phyloP scores from a whole-genome alignment of 2,888 invertebrate species.

The Laspeyria flexula region DNA sequence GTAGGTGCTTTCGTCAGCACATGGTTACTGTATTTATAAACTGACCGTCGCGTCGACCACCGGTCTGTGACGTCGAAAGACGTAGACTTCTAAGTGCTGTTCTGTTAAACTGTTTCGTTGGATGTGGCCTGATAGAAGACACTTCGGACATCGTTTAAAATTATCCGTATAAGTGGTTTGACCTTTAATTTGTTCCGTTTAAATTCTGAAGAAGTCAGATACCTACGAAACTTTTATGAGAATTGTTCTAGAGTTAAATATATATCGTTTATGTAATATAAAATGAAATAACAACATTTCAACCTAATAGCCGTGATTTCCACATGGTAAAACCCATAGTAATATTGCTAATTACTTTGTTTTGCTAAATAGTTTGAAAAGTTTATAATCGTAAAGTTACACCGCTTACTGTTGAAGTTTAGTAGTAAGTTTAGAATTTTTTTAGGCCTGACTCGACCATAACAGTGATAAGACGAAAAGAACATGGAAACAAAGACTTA shows the following conservation, averaged over 20 bases:
- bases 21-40: slow-evolving; percentile 41
- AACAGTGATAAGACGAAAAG: too few relatives aligned
- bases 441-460: too few relatives aligned
- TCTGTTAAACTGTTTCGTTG: not conserved
- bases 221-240: not conserved
- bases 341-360: not conserved
- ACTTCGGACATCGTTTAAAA: not conserved
- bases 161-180: slow-evolving; percentile 6
- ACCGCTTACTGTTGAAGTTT: too few relatives aligned
- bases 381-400: too few relatives aligned
- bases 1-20: slow-evolving; percentile 34
- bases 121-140: not conserved
- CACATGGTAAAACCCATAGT: not conserved
- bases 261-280: too few relatives aligned
- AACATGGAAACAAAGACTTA: too few relatives aligned
- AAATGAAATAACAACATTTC: too few relatives aligned
- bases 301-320: not conserved
- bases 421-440: too few relatives aligned
- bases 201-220: not conserved
- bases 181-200: not conserved
- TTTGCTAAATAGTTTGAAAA: too few relatives aligned
- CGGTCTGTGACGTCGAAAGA: slow-evolving; percentile 24
- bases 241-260: not conserved
- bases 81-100: not conserved
- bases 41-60: slow-evolving; percentile 8